Conservation (phyloP, 2,888 invertebrate genomes). For the Girardia tigrina region DNA sequence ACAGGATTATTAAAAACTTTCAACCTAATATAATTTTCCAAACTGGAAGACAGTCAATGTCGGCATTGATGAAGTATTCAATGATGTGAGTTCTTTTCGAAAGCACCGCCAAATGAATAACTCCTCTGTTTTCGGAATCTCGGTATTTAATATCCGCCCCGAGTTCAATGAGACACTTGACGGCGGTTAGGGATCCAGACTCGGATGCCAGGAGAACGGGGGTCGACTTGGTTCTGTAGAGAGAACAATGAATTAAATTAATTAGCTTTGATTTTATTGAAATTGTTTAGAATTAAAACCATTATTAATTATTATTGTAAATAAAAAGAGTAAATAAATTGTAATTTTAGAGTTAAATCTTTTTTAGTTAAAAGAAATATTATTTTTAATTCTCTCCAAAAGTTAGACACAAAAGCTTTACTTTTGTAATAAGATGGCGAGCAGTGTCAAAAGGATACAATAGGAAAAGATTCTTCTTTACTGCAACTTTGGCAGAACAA, state of each 20-base stretch:
- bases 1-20: background rate
- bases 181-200: conserved; percentile 45
- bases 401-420: no score
- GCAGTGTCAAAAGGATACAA: no score
- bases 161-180: conserved; percentile 44
- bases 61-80: conserved; percentile 44
- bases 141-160: conserved; percentile 43
- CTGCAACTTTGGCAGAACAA: no score
- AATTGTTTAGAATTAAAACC: no score
- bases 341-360: no score
- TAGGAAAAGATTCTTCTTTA: no score
- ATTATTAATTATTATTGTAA: no score
- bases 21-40: background rate
- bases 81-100: conserved; percentile 48
- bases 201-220: conserved; percentile 48
- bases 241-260: background rate
- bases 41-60: background rate
- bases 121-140: conserved; percentile 44
- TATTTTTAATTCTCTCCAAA: no score
- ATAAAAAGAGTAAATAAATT: no score
- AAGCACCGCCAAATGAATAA: conserved; percentile 47
- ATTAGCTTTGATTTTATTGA: no score
- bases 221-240: conserved; percentile 42
- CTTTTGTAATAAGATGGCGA: no score
- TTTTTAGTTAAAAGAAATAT: no score